Base-by-base conservation (phyloP, 1,140 invertebrate genomes). In the Teleogryllus occipitalis region DNA sequence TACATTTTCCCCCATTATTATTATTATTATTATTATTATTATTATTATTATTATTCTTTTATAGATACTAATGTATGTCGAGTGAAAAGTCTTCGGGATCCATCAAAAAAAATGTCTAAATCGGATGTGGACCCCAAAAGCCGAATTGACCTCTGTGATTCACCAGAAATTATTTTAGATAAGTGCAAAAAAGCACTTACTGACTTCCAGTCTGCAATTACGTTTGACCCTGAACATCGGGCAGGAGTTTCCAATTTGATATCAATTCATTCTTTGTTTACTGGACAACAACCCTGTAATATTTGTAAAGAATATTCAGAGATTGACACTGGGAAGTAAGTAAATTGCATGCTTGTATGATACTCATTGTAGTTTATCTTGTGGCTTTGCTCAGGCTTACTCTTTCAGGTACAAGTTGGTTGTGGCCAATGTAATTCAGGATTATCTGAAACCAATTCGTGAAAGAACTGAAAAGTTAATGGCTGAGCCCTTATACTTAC, bases 21-120 rank as follows among this genome's bases (percentile, higher is more conserved):
- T n/a, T n/a, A n/a, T n/a, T n/a, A n/a, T n/a, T n/a, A n/a, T n/a
- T n/a, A n/a, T n/a, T n/a, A n/a, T n/a, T n/a, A n/a, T n/a, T n/a
- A n/a, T n/a, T n/a, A n/a, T n/a, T n/a, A n/a, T n/a, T n/a, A n/a
- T n/a, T n/a, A n/a, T n/a, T n/a, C n/a, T n/a, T n/a, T n/a, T n/a
- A n/a, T n/a, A n/a, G n/a, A n/a, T n/a, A n/a, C n/a, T n/a, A n/a
- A n/a, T n/a, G n/a, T n/a, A n/a, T n/a, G n/a, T n/a, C n/a, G n/a
- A n/a, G n/a, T n/a, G n/a, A n/a, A n/a, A 83, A 97, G 95, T 85
- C 86, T 98, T 18, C 88, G 94, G 65, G 91, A 97, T 84, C 95
- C 97, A 0, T 83, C 84, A 0, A 94, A 95, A 83, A 99, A 99
- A 88, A 99, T 99, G 98, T 99, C 98, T 8, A 99, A 99, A 88